Base-by-base conservation (phyloP, 2,888 invertebrate species). In the Limenitis camilla region DNA sequence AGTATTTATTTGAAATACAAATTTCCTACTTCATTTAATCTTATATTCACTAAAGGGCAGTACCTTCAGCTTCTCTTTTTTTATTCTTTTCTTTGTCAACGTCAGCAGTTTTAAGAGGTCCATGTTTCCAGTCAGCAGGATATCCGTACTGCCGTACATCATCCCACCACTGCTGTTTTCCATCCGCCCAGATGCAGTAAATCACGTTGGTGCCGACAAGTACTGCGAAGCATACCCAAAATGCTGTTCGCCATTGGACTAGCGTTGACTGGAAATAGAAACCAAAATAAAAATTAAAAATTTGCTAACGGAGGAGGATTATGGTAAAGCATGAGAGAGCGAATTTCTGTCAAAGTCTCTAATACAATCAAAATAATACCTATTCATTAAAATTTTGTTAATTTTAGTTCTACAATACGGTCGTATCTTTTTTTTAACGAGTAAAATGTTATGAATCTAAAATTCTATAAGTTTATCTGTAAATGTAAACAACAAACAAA, bases 91-190 rank as follows among this genome's bases (percentile, higher is more conserved):
- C 83, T 28, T 78, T 81, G 42, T 85, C 85, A 8, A 61, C 56
- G 9, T 72, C 71, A 1, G 71, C 69, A 55, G 75, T 76, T 43
- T 67, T 72, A 0, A 87, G 65, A 0, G 70, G 72, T 0, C 85
- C 86, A 43, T 86, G 84, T 55, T 83, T 83, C 86, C 86, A 87
- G 2, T 60, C 69, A 1, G 69, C 72, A 1, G 87, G 88, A 60
- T 87, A 84, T 3, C 86, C 87, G 51, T 79, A 82, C 40, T 84
- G 81, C n/a, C 88, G 72, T 1, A 90, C 88, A 58, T 91, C 89
- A 65, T 94, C 93, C 94, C 94, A 94, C 71, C 90, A 89, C 62
- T 94, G 92, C 40, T 91, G 90, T 48, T 93, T 91, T 1, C 92
- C 93, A 49, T 92, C 92, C 0, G 92, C 93, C 76, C 89, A 92